Evolutionary conservation across 2,113 vertebrate genomes (phyloP).

Genomic region (Stegostoma tigrinum): DNA sequence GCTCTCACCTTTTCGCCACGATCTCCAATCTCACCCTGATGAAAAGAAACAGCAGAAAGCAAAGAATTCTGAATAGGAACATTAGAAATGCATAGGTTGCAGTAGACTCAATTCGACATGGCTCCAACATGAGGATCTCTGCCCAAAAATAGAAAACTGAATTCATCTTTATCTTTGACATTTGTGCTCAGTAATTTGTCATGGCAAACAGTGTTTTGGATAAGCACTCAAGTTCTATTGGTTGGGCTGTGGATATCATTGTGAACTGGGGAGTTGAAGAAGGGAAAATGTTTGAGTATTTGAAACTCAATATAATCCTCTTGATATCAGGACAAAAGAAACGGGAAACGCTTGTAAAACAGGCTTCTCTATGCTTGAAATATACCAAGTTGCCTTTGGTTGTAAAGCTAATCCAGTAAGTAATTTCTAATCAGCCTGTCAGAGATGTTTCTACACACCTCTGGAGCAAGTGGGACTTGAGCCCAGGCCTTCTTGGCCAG

Average conservation of each 20-base stretch:
- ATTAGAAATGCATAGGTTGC: neutral
- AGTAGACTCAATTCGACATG: neutral
- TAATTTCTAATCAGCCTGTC: too few species aligned
- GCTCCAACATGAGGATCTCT: neutral
- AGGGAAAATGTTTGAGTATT: neutral
- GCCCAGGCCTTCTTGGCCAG: too few species aligned
- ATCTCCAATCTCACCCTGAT: conserved; percentile 87
- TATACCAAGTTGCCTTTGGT: too few species aligned
- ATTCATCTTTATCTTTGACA: neutral
- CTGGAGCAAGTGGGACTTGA: too few species aligned
- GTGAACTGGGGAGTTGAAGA: neutral
- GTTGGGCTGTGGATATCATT: neutral
- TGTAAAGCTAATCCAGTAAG: too few species aligned
- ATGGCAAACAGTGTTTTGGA: neutral
- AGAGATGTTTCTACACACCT: too few species aligned
- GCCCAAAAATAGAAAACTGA: neutral
- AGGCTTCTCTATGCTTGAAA: too few species aligned
- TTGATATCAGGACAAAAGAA: too few species aligned
- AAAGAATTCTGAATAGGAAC: conserved; percentile 40
- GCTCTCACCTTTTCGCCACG: conserved; percentile 84
- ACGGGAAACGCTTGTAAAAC: too few species aligned
- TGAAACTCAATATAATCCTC: neutral
- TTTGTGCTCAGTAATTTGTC: neutral
- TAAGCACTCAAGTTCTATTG: neutral
- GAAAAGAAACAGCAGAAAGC: conserved; percentile 53